These are phyloP conservation scores for Thymelicus sylvestris DNA, from an alignment of 2,888 invertebrate genomes.

Conservation along the genomic window DNA sequence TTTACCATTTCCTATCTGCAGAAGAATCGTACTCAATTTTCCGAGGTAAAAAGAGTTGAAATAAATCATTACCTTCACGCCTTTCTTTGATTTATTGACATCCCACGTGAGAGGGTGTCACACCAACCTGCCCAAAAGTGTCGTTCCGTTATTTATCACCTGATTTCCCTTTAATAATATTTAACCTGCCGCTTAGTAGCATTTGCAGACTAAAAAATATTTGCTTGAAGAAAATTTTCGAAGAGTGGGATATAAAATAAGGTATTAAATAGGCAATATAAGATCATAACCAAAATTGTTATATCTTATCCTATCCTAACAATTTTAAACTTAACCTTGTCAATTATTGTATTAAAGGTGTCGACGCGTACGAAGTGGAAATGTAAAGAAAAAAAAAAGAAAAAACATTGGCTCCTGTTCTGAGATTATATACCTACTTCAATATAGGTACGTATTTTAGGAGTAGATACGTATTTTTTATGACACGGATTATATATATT, in stretches of 20 bases:
- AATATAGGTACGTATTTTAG: no score
- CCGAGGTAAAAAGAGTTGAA: constrained; percentile 53
- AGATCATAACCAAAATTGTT: no score
- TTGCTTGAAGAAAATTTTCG: background rate
- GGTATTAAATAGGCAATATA: background rate
- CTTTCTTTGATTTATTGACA: constrained; percentile 66
- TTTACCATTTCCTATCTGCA: constrained; percentile 37
- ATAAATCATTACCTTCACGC: constrained; percentile 68
- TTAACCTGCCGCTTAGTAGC: constrained; percentile 20
- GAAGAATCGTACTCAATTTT: constrained; percentile 49
- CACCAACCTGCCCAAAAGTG: constrained; percentile 55
- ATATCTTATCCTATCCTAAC: no score
- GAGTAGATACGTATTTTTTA: no score
- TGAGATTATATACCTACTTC: no score
- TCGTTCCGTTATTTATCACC: constrained; percentile 58
- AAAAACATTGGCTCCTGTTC: no score
- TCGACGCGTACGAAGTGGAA: no score
- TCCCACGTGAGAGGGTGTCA: constrained; percentile 59
- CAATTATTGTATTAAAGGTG: no score
- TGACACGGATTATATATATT: no score
- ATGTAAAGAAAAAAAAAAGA: no score
- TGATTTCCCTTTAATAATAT: constrained; percentile 49
- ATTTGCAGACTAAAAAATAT: background rate
- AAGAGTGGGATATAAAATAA: background rate
- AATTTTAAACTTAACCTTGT: no score